Percentiles rank a stretch among this genome's conserved stretches.
Evolutionary conservation across 2,888 invertebrate species (phyloP).

Genomic region (Dasysyrphus tricinctus): DNA sequence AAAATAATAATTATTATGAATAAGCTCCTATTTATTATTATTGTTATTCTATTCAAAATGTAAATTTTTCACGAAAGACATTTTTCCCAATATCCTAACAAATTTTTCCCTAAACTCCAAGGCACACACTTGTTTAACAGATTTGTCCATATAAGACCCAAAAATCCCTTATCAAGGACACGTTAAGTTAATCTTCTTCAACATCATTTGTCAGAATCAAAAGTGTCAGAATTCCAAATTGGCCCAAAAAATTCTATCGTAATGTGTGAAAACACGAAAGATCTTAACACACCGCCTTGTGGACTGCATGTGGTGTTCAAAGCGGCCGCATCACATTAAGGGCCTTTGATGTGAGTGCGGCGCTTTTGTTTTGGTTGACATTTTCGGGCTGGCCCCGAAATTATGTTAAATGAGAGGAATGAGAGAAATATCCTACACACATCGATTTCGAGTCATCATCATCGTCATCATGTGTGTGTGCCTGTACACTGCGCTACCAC

Average conservation of each 20-base stretch:
- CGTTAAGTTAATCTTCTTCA: slow-evolving; percentile 38
- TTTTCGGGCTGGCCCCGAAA: slow-evolving; percentile 79
- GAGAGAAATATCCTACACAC: slow-evolving; percentile 10
- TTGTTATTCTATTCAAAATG: no score
- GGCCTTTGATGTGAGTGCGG: slow-evolving; percentile 81
- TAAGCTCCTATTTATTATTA: no score
- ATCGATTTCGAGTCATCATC: slow-evolving; percentile 4
- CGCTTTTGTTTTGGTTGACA: slow-evolving; percentile 84
- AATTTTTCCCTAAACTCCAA: neutral
- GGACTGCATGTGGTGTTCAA: slow-evolving; percentile 78
- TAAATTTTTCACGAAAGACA: no score
- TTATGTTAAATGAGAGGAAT: slow-evolving; percentile 69
- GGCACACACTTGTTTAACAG: slow-evolving; percentile 10
- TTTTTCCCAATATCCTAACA: no score
- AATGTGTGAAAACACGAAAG: slow-evolving; percentile 74
- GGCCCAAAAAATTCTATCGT: slow-evolving; percentile 49
- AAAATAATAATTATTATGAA: no score
- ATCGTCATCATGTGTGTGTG: slow-evolving; percentile 57
- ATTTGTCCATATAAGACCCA: slow-evolving; percentile 6
- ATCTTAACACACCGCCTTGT: slow-evolving; percentile 68
- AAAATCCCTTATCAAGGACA: slow-evolving; percentile 38
- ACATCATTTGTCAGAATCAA: slow-evolving; percentile 65
- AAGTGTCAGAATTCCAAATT: slow-evolving; percentile 42
- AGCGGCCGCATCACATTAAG: slow-evolving; percentile 81
- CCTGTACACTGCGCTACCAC: slow-evolving; percentile 1